Percentiles rank a stretch among this genome's conserved stretches.
phyloP scores from a whole-genome alignment of 2,797 vertebrate genomes.

The Gymnothorax reevesii region DNA sequence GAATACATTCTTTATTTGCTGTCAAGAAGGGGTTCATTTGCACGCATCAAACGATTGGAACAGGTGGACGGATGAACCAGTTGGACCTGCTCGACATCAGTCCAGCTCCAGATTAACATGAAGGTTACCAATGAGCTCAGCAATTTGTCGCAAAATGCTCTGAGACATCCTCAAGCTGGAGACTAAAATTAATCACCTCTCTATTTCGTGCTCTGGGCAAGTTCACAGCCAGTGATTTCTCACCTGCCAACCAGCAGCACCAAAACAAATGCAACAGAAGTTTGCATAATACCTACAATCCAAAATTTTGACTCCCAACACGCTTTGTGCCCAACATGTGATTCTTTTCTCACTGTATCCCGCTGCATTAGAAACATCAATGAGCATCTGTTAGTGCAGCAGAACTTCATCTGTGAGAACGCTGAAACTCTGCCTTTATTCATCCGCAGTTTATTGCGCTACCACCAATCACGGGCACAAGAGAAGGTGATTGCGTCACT shows the following conservation, averaged over 20 bases:
- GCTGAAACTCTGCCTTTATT: neutral
- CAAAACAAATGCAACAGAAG: neutral
- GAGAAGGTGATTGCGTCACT: neutral
- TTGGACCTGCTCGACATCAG: neutral
- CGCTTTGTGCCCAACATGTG: neutral
- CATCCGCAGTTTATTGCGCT: neutral
- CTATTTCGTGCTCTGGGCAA: neutral
- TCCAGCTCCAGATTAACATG: neutral
- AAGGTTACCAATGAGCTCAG: neutral
- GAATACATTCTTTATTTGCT: neutral
- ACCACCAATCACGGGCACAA: neutral
- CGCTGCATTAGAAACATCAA: neutral
- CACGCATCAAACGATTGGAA: neutral
- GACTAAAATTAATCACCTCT: neutral
- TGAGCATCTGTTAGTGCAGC: neutral
- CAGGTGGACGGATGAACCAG: neutral
- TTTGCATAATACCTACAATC: neutral
- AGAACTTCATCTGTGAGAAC: neutral
- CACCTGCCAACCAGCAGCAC: neutral
- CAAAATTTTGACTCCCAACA: neutral
- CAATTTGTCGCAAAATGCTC: neutral
- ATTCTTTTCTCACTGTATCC: neutral
- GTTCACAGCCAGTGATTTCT: neutral
- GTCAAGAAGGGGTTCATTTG: neutral
- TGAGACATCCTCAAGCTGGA: neutral